These are phyloP conservation scores for Sinosuthora webbiana DNA, from an alignment of 2,113 vertebrate genomes.

Conservation along the genomic window DNA sequence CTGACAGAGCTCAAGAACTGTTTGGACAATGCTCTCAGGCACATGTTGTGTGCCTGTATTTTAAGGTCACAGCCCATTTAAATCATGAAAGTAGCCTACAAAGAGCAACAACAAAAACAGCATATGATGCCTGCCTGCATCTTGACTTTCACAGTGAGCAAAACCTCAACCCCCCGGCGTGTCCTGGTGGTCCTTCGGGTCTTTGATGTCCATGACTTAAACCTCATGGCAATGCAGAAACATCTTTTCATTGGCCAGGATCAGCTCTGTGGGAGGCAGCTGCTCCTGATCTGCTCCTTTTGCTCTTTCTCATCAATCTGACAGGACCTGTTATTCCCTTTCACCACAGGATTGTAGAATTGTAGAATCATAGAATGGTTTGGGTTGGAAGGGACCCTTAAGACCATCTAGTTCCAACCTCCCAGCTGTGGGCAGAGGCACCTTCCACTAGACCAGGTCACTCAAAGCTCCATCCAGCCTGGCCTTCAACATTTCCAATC, in stretches of 20 bases:
- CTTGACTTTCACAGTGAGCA: not conserved
- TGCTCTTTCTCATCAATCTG: not conserved
- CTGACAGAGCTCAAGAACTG: not conserved
- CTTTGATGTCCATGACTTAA: not conserved
- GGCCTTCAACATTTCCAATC: not conserved
- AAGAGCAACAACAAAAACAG: not conserved
- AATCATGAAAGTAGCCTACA: not conserved
- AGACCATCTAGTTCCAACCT: not conserved
- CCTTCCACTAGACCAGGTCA: not conserved
- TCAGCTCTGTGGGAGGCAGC: not conserved
- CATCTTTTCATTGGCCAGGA: not conserved
- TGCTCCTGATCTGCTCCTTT: not conserved
- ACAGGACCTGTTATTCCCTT: not conserved
- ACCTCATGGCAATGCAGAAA: not conserved
- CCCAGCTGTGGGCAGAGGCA: not conserved
- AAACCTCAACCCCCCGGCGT: rapidly evolving
- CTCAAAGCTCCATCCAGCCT: not conserved
- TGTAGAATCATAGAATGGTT: not conserved
- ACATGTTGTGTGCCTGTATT: not conserved
- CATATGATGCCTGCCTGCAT: not conserved
- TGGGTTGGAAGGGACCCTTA: not conserved
- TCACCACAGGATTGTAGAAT: not conserved
- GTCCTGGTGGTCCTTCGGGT: not conserved
- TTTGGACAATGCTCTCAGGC: not conserved
- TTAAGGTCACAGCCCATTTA: not conserved